These are phyloP conservation scores for Drepana falcataria DNA, from an alignment of 2,888 invertebrate species.

Conservation along the genomic window DNA sequence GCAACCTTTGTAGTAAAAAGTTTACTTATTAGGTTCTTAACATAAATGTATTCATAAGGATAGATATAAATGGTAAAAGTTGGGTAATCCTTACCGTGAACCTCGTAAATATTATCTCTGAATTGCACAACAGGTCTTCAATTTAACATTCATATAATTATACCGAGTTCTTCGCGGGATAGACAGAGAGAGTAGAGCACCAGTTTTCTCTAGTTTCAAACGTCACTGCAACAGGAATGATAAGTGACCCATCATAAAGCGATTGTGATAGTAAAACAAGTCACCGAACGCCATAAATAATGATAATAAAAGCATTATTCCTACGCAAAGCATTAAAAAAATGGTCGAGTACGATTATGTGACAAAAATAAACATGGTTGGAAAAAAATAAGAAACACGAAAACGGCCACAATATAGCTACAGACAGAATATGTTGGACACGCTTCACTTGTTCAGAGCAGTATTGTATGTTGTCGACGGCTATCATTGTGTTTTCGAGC, in stretches of 20 bases:
- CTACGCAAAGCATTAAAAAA: conserved; percentile 15
- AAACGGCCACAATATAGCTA: conserved; percentile 55
- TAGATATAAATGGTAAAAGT: too few species aligned
- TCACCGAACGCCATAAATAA: background rate
- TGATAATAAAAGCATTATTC: conserved; percentile 6
- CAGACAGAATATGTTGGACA: conserved; percentile 70
- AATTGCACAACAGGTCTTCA: too few species aligned
- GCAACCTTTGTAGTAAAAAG: too few species aligned
- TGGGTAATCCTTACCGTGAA: too few species aligned
- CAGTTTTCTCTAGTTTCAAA: too few species aligned
- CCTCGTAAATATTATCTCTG: too few species aligned
- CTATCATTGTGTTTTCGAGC: conserved; percentile 73
- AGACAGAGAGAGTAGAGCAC: too few species aligned
- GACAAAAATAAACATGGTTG: conserved; percentile 44
- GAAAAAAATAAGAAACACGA: conserved; percentile 34
- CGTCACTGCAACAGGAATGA: too few species aligned
- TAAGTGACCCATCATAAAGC: background rate
- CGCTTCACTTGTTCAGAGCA: conserved; percentile 64
- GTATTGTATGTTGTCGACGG: conserved; percentile 63
- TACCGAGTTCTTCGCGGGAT: too few species aligned
- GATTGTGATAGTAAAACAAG: background rate
- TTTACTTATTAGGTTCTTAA: too few species aligned
- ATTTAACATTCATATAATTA: too few species aligned
- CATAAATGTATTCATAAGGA: too few species aligned
- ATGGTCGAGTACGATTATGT: conserved; percentile 24